phyloP scores from a whole-genome alignment of 2,888 invertebrate species.

The Azorinus chamasolen region DNA sequence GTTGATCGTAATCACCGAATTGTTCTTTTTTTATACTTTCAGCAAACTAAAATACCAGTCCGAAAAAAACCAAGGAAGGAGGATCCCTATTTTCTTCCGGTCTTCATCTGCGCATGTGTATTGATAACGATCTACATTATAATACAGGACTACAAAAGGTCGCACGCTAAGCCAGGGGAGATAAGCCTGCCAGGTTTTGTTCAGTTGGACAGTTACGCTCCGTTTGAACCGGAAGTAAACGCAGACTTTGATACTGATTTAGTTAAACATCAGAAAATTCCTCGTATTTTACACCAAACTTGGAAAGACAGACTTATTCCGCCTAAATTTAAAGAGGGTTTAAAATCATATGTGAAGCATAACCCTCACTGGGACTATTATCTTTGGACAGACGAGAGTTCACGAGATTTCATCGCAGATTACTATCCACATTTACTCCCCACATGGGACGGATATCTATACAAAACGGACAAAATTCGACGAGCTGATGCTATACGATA shows the following conservation, averaged over 20 bases:
- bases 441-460: slow-evolving; percentile 71
- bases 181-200: slow-evolving; percentile 15
- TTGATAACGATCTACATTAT: too few species aligned
- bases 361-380: slow-evolving; percentile 73
- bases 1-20: too few species aligned
- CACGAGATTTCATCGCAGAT: slow-evolving; percentile 52
- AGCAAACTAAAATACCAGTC: too few species aligned
- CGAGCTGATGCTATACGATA: slow-evolving; percentile 80
- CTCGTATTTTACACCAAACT: slow-evolving; percentile 48
- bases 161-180: not conserved
- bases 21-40: too few species aligned
- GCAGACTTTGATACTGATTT: slow-evolving; percentile 7
- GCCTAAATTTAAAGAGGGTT: slow-evolving; percentile 28
- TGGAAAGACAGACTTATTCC: slow-evolving; percentile 24
- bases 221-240: slow-evolving; percentile 18
- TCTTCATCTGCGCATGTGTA: too few species aligned
- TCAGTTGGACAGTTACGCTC: slow-evolving; percentile 4
- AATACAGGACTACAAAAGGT: too few species aligned
- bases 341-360: slow-evolving; percentile 59
- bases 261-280: slow-evolving; percentile 10
- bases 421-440: slow-evolving; percentile 52
- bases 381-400: slow-evolving; percentile 72
- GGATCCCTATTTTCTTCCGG: too few species aligned
- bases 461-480: slow-evolving; percentile 64
- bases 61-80: too few species aligned